phyloP scores from a whole-genome alignment of 2,113 vertebrate species.

The Ochotona curzoniae region DNA sequence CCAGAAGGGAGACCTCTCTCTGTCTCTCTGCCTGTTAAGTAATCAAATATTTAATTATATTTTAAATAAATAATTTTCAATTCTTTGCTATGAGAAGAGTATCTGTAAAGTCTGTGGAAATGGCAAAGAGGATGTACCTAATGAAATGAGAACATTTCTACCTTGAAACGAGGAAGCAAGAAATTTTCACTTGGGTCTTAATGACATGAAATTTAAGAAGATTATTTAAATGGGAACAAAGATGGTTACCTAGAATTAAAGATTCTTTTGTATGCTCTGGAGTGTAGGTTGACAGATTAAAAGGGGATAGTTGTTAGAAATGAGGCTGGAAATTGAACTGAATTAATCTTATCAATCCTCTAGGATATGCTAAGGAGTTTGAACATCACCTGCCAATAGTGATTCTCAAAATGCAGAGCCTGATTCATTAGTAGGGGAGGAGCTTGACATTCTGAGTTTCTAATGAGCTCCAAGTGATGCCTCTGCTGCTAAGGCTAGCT shows the following conservation, averaged over 20 bases:
- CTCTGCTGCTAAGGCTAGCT: background rate
- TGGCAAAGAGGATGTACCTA: background rate
- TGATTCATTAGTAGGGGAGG: background rate
- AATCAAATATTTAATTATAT: too few species aligned
- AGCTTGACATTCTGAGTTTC: background rate
- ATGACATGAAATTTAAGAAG: too few species aligned
- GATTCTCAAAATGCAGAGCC: background rate
- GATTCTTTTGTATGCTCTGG: conserved; percentile 1
- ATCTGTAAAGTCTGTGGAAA: background rate
- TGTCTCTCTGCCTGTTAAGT: too few species aligned
- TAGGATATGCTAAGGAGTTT: background rate
- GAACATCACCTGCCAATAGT: background rate
- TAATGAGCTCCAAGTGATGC: background rate
- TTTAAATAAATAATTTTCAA: too few species aligned
- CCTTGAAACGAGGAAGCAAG: background rate
- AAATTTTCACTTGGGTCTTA: background rate
- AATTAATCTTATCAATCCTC: background rate
- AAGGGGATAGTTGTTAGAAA: background rate
- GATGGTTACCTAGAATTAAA: background rate
- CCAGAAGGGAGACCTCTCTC: too few species aligned
- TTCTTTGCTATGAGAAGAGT: background rate
- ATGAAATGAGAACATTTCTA: background rate
- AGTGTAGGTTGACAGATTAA: background rate
- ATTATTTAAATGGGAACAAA: conserved; percentile 10
- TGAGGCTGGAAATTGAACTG: background rate